Base-by-base conservation (phyloP, 1,140 invertebrate species). In the Argopecten irradians region DNA sequence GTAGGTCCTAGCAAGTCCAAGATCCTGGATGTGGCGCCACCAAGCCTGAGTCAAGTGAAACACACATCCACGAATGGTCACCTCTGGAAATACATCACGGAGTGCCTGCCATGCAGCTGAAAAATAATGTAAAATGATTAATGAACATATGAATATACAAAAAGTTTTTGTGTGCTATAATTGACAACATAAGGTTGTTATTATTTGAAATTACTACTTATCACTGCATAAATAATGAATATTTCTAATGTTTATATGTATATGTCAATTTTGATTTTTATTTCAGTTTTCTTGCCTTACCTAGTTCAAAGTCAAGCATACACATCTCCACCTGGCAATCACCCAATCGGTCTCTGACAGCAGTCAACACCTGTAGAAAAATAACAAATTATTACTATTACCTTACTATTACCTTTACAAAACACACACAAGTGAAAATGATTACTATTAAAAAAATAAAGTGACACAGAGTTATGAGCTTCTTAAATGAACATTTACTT, bases 31-130 rank as follows among this genome's bases (percentile, higher is more conserved):
- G 0, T 84, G 55, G 16, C 87, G 43, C 87, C 85, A 91, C n/a
- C 87, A 87, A 11, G 88, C 84, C 33, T 91, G 89, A 0, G 82
- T 86, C 87, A 85, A 89, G 32, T 91, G 90, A 35, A 89, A 91
- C 0, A 84, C 19, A 34, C 90, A 88, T 16, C 90, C 88, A 19
- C 86, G 83, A 46, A 91, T 89, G 0, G 36, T 19, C 1, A 85
- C 82, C 5, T 33, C 82, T 2, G 86, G 85, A 35, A 91, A 91
- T 19, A 89, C 88, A 0, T 33, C 22, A 13, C 87, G 36, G 28
- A 91, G 84, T n/a, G 86, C 88, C 16, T 34, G 16, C 90, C 90
- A 88, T 1, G 71, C 35, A 41, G 55, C 90, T 83, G 84, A 34
- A 89, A 88, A 32, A 33, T 34, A 34, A 55, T n/a, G 19, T 0